Percentiles rank a stretch among this genome's conserved stretches.
phyloP scores from a whole-genome alignment of 37 sponge, comb jelly and placozoan species.

The Spongilla lacustris region DNA sequence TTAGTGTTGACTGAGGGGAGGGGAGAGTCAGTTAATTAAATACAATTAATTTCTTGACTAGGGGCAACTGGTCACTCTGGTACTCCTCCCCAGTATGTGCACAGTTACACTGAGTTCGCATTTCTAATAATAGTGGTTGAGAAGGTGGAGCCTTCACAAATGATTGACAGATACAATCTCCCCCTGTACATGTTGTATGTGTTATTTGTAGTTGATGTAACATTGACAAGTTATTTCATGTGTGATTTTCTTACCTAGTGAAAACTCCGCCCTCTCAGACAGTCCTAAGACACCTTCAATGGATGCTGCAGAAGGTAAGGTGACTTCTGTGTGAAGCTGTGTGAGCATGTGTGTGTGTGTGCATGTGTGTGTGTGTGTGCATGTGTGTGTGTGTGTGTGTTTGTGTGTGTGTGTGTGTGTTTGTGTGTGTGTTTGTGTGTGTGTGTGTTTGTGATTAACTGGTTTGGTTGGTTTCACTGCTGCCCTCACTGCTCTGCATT shows the following conservation, averaged over 20 bases:
- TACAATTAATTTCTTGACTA: no score
- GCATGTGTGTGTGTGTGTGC: background rate
- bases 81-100: no score
- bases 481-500: no score
- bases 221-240: background rate
- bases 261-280: constrained; percentile 27
- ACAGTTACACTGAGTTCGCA: no score
- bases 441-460: background rate
- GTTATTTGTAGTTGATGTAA: background rate
- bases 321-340: background rate
- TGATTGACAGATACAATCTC: no score
- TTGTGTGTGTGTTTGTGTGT: no score
- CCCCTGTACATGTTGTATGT: no score
- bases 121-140: no score
- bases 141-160: no score
- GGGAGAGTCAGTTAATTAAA: no score
- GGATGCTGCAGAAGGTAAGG: constrained; percentile 81
- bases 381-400: constrained; percentile 4
- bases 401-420: background rate
- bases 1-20: no score
- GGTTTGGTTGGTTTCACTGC: background rate
- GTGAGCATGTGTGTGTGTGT: background rate
- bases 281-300: constrained; percentile 52
- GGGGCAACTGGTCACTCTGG: no score
- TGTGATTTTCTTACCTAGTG: background rate